Evolutionary conservation across 2,888 invertebrate genomes (phyloP).

Genomic region (Microctonus aethiopoides): DNA sequence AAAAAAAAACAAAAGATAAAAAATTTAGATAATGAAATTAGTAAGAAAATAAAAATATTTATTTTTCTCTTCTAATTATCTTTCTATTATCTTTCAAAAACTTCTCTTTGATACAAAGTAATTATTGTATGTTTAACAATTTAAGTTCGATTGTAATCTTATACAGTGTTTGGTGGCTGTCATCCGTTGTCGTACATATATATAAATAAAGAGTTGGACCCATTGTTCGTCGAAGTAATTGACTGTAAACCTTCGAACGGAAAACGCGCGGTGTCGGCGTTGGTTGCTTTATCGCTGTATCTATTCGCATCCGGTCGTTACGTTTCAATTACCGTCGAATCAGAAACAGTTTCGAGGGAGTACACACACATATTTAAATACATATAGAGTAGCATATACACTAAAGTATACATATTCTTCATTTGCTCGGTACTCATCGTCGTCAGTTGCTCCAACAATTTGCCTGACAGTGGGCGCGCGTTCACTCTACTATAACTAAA

Average conservation of each 20-base stretch:
- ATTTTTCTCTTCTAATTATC: no score
- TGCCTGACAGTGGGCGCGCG: conserved; percentile 20
- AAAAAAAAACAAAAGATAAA: no score
- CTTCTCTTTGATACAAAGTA: no score
- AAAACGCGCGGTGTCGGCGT: conserved; percentile 20
- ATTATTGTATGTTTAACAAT: conserved; percentile 32
- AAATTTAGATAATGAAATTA: neutral
- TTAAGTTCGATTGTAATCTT: conserved; percentile 31
- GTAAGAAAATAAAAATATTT: conserved; percentile 1
- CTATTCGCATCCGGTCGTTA: conserved; percentile 34
- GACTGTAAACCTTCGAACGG: conserved; percentile 33
- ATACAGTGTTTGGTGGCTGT: neutral
- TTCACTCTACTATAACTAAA: neutral
- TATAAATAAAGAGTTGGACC: conserved; percentile 15
- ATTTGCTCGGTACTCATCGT: neutral
- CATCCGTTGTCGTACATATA: conserved; percentile 15
- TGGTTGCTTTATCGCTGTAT: conserved; percentile 29
- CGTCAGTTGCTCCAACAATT: conserved; percentile 12
- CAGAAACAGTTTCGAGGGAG: conserved; percentile 22
- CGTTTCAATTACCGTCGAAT: conserved; percentile 35
- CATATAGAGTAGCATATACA: neutral
- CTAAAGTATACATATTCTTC: neutral
- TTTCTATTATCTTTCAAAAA: no score
- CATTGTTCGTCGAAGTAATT: conserved; percentile 34
- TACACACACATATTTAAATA: neutral